phyloP scores from a whole-genome alignment of 2,888 invertebrate genomes.

The Lapara coniferarum region DNA sequence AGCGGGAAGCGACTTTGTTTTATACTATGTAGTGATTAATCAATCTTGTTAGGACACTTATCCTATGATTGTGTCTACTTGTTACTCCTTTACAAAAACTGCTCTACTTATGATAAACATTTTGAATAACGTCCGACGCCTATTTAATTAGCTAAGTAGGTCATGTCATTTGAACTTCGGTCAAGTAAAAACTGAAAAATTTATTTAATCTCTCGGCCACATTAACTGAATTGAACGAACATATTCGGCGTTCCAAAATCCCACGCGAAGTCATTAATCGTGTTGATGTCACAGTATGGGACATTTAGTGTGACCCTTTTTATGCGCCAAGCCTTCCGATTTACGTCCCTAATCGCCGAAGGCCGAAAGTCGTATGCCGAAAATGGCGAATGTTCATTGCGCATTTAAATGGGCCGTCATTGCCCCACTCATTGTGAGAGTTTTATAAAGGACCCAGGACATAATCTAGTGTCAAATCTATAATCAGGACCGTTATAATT shows the following conservation, averaged over 20 bases:
- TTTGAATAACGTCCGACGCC: background rate
- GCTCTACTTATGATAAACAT: background rate
- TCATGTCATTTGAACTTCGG: constrained; percentile 38
- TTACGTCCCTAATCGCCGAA: constrained; percentile 72
- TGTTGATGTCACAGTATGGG: constrained; percentile 81
- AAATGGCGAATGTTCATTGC: constrained; percentile 56
- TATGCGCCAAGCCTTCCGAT: constrained; percentile 67
- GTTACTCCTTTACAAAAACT: background rate
- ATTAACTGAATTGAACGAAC: constrained; percentile 74
- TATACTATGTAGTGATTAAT: no score
- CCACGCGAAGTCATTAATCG: constrained; percentile 77
- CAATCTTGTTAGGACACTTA: no score
- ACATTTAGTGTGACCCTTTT: constrained; percentile 83
- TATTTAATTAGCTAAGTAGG: constrained; percentile 44
- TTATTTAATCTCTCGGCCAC: constrained; percentile 62
- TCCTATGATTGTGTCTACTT: background rate
- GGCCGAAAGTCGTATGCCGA: constrained; percentile 61
- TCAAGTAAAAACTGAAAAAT: constrained; percentile 57
- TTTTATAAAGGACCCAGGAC: constrained; percentile 12
- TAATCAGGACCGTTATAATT: background rate
- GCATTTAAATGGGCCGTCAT: constrained; percentile 53
- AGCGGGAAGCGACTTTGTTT: no score
- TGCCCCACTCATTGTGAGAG: constrained; percentile 18
- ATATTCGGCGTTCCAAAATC: constrained; percentile 70
- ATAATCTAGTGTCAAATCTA: constrained; percentile 21